Conservation (phyloP, 2,797 vertebrate species). For the Limosa lapponica region DNA sequence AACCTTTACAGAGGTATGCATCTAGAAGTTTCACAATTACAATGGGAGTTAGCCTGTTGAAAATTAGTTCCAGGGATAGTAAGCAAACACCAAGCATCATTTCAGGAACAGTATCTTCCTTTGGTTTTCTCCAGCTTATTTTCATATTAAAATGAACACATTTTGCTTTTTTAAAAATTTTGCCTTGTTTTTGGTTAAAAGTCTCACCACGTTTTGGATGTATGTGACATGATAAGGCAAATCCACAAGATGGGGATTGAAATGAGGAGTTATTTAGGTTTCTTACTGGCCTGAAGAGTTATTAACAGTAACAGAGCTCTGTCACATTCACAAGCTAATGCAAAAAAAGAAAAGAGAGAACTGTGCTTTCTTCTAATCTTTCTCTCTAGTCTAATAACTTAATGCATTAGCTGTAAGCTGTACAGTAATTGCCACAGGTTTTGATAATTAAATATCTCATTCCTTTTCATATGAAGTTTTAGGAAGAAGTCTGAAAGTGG, state of each 20-base stretch:
- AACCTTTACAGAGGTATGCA: not conserved
- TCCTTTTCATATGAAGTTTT: not conserved
- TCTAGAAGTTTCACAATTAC: not conserved
- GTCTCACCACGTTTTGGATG: not conserved
- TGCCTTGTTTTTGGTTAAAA: not conserved
- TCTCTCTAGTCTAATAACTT: not conserved
- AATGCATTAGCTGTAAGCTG: not conserved
- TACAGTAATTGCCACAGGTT: not conserved
- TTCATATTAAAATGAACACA: not conserved
- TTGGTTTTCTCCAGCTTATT: not conserved
- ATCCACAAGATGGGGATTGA: not conserved
- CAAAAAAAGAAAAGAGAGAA: not conserved
- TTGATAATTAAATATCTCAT: not conserved
- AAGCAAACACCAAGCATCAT: not conserved
- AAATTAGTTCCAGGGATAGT: not conserved
- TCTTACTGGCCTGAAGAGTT: not conserved
- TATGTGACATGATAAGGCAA: not conserved
- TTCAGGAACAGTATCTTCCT: not conserved
- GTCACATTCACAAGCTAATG: not conserved
- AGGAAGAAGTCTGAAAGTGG: not conserved
- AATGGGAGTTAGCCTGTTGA: not conserved
- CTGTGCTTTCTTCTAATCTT: not conserved
- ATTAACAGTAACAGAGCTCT: not conserved
- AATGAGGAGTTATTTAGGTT: not conserved
- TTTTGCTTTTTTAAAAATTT: not conserved